Conservation (phyloP, 2,888 invertebrate species). For the Habroteleia sp. region DNA sequence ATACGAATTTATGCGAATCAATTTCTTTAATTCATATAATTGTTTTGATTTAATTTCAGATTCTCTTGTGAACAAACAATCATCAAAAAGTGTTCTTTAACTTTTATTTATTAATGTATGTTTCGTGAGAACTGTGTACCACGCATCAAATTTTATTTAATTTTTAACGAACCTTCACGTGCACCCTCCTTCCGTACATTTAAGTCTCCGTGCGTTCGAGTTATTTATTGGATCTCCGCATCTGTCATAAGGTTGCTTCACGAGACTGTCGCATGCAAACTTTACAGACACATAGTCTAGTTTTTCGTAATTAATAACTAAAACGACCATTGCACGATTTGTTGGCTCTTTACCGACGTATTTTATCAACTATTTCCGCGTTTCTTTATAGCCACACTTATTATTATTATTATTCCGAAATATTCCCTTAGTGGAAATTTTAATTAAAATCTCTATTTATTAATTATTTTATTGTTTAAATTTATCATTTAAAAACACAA, state of each 20-base stretch:
- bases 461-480: too few relatives aligned
- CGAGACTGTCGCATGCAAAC: constrained; percentile 4
- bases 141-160: constrained; percentile 15
- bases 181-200: constrained; percentile 14
- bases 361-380: background rate
- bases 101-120: background rate
- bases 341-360: constrained; percentile 1
- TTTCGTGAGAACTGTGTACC: constrained; percentile 8
- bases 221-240: constrained; percentile 29
- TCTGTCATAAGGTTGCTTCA: constrained; percentile 20
- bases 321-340: constrained; percentile 2
- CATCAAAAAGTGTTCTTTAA: constrained; percentile 32
- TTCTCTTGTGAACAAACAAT: constrained; percentile 27
- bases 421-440: too few relatives aligned
- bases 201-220: constrained; percentile 14
- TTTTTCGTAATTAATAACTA: constrained; percentile 17
- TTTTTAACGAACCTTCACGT: constrained; percentile 18
- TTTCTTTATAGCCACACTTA: too few relatives aligned
- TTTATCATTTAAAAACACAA: too few relatives aligned
- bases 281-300: constrained; percentile 3
- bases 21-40: constrained; percentile 2
- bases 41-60: constrained; percentile 31
- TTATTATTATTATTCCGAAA: too few relatives aligned
- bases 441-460: too few relatives aligned
- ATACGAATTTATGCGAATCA: too few relatives aligned